Conservation (phyloP, 2,113 vertebrate species). For the Triplophysa tibetana region DNA sequence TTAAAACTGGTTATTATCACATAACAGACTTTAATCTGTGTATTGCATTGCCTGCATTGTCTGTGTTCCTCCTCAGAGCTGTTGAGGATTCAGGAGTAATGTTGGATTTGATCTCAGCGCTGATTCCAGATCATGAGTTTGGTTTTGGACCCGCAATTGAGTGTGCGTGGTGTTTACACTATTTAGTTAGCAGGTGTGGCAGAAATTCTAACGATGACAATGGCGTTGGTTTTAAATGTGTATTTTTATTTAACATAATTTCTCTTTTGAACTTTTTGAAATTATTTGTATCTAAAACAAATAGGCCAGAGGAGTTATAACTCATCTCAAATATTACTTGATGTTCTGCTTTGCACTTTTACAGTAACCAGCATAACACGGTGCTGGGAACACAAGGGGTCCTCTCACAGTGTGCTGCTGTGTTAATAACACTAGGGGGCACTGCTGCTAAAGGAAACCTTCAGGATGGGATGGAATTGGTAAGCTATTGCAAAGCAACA, state of each 20-base stretch:
- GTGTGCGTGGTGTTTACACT: constrained; percentile 94
- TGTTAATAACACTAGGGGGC: constrained; percentile 79
- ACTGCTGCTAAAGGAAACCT: constrained; percentile 66
- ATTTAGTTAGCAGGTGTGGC: constrained; percentile 85
- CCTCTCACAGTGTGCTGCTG: constrained; percentile 71
- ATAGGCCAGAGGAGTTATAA: not conserved
- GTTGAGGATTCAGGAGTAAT: constrained; percentile 80
- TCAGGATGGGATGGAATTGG: constrained; percentile 83
- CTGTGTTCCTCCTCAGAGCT: constrained; percentile 63
- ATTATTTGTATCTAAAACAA: no score
- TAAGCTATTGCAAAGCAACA: constrained; percentile 64
- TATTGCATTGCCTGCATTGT: not conserved
- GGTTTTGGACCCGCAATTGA: constrained; percentile 82
- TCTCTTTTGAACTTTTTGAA: not conserved
- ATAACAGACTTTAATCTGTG: no score
- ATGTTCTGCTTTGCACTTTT: constrained; percentile 56
- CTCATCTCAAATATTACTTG: not conserved
- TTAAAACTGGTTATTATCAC: not conserved
- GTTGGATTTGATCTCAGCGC: constrained; percentile 75
- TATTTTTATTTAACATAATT: not conserved
- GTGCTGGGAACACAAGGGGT: constrained; percentile 73
- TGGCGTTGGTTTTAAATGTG: not conserved
- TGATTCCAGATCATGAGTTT: constrained; percentile 76
- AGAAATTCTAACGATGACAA: no score
- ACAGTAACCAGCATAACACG: constrained; percentile 63